Conservation (phyloP, 1,140 invertebrate species). For the Arctopsyche grandis region DNA sequence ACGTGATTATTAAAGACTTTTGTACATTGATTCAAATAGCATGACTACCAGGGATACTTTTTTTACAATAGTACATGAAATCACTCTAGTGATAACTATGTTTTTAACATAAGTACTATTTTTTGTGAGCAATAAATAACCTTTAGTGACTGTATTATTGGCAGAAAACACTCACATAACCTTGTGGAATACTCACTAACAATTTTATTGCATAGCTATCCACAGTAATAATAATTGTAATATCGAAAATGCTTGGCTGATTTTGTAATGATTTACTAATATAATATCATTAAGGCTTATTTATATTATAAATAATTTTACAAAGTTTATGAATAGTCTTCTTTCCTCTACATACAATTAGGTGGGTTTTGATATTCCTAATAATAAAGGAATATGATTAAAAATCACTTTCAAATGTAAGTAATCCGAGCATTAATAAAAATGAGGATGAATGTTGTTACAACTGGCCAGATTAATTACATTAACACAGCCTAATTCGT, state of each 20-base stretch:
- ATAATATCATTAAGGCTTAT: constrained; percentile 48
- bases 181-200: constrained; percentile 48
- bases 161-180: constrained; percentile 39
- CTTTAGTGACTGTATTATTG: constrained; percentile 36
- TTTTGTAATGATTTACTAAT: constrained; percentile 37
- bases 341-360: constrained; percentile 51
- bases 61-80: constrained; percentile 53
- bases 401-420: constrained; percentile 38
- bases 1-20: constrained; percentile 54
- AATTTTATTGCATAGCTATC: constrained; percentile 51
- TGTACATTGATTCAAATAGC: constrained; percentile 55
- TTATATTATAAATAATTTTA: constrained; percentile 48
- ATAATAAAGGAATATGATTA: constrained; percentile 36
- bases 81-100: constrained; percentile 53
- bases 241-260: constrained; percentile 33
- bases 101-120: constrained; percentile 56
- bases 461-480: constrained; percentile 49
- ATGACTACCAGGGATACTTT: constrained; percentile 51
- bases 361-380: constrained; percentile 52
- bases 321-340: constrained; percentile 46
- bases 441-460: constrained; percentile 26
- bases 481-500: constrained; percentile 40
- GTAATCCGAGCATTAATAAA: constrained; percentile 38
- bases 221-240: constrained; percentile 33
- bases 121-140: constrained; percentile 45